Percentiles rank a stretch among this genome's conserved stretches.
Evolutionary conservation across 2,888 invertebrate species (phyloP).

Genomic region (Stenichneumon culpator): DNA sequence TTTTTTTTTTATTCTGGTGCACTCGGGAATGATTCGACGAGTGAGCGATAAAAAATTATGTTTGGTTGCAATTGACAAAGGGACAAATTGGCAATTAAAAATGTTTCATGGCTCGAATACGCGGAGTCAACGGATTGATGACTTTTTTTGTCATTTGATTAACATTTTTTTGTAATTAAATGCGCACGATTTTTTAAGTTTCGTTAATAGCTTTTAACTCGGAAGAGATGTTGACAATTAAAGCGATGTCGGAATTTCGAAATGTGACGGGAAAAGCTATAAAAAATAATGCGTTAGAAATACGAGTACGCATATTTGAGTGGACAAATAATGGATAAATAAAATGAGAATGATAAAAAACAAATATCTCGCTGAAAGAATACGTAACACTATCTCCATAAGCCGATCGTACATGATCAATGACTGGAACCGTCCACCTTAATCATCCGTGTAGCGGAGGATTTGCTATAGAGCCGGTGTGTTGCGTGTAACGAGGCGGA

Average conservation of each 20-base stretch:
- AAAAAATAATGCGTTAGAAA: too few relatives aligned
- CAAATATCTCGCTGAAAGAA: neutral
- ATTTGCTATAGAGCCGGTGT: slow-evolving; percentile 59
- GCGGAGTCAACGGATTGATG: too few relatives aligned
- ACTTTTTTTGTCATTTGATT: too few relatives aligned
- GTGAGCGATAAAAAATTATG: neutral
- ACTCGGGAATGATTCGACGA: neutral
- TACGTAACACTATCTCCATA: slow-evolving; percentile 41
- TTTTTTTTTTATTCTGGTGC: neutral
- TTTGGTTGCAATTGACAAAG: neutral
- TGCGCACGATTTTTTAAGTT: too few relatives aligned
- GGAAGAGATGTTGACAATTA: too few relatives aligned
- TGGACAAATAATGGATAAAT: neutral
- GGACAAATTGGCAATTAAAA: neutral
- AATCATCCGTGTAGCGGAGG: slow-evolving; percentile 66
- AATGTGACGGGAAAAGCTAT: too few relatives aligned
- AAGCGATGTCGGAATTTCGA: too few relatives aligned
- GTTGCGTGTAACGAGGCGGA: slow-evolving; percentile 52
- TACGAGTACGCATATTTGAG: neutral
- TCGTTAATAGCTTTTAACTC: too few relatives aligned
- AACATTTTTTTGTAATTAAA: too few relatives aligned
- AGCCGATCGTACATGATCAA: slow-evolving; percentile 54
- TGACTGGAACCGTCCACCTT: slow-evolving; percentile 62
- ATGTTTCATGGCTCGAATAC: too few relatives aligned
- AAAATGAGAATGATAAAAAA: neutral